A percentile compares a stretch with the other conserved stretches of the same genome.
Conservation (phyloP, 2,888 invertebrate species). For the Melanostoma mellinum region DNA sequence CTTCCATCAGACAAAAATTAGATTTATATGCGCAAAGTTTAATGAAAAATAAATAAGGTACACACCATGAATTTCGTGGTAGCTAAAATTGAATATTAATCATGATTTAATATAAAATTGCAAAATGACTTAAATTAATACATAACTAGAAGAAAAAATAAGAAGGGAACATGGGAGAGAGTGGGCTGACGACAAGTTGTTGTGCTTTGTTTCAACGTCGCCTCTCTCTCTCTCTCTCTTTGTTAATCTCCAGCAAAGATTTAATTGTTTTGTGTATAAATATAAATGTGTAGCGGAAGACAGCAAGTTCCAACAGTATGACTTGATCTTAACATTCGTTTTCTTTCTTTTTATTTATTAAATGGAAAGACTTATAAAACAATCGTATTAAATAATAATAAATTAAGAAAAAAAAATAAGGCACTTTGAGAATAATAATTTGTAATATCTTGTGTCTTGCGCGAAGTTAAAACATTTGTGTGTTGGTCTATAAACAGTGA, state of each 20-base stretch:
- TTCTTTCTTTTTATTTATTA: constrained; percentile 34
- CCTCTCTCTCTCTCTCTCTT: constrained; percentile 11
- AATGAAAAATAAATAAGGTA: constrained; percentile 66
- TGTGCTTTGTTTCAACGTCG: neutral
- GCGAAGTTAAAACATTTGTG: constrained; percentile 36
- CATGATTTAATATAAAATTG: constrained; percentile 63
- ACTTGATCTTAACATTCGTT: constrained; percentile 50
- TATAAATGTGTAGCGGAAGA: constrained; percentile 61
- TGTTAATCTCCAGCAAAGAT: constrained; percentile 30
- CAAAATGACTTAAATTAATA: constrained; percentile 67
- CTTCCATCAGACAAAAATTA: constrained; percentile 27
- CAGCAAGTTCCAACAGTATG: constrained; percentile 62
- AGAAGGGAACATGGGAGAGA: constrained; percentile 18
- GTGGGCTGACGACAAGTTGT: constrained; percentile 15
- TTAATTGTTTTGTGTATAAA: constrained; percentile 32
- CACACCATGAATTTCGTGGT: constrained; percentile 39
- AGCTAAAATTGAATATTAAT: constrained; percentile 52
- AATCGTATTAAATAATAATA: constrained; percentile 69
- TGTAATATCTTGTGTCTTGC: constrained; percentile 71
- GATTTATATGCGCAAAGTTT: constrained; percentile 33
- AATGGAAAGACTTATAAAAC: constrained; percentile 72
- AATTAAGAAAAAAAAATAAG: constrained; percentile 76
- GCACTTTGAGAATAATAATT: constrained; percentile 78
- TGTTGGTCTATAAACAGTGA: constrained; percentile 55
- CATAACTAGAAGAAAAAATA: constrained; percentile 58